Conservation (phyloP, 1,140 invertebrate species). For the Chelonus insularis region DNA sequence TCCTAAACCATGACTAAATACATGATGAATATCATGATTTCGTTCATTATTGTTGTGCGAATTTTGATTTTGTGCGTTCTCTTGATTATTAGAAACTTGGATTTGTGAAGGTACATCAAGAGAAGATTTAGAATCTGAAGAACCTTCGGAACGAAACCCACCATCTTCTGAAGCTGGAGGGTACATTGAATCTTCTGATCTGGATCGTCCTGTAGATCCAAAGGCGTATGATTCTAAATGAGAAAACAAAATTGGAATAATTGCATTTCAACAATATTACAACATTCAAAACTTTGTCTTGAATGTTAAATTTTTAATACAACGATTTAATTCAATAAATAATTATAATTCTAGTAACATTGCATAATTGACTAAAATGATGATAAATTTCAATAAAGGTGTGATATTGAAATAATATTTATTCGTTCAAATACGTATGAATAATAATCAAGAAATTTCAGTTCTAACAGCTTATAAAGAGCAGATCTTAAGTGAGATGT, state of each 20-base stretch:
- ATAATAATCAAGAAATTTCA: too few relatives aligned
- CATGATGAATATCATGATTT: slow-evolving; percentile 45
- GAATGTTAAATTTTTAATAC: too few relatives aligned
- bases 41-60: slow-evolving; percentile 11
- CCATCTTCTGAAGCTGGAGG: slow-evolving; percentile 55
- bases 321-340: too few relatives aligned
- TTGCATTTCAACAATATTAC: too few relatives aligned
- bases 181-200: slow-evolving; percentile 82
- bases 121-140: slow-evolving; percentile 55
- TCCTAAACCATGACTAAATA: slow-evolving; percentile 42
- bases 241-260: too few relatives aligned
- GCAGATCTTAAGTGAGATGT: too few relatives aligned
- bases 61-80: slow-evolving; percentile 19
- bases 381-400: too few relatives aligned
- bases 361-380: too few relatives aligned
- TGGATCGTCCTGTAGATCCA: slow-evolving; percentile 48
- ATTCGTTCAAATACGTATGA: not conserved
- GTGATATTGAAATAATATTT: too few relatives aligned
- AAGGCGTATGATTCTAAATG: not conserved
- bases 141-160: slow-evolving; percentile 51
- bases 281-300: too few relatives aligned
- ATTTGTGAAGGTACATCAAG: slow-evolving; percentile 38
- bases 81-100: slow-evolving; percentile 13
- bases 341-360: too few relatives aligned
- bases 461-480: too few relatives aligned